These are phyloP conservation scores for Mycteria americana DNA, from an alignment of 2,797 vertebrate genomes.

Conservation along the genomic window DNA sequence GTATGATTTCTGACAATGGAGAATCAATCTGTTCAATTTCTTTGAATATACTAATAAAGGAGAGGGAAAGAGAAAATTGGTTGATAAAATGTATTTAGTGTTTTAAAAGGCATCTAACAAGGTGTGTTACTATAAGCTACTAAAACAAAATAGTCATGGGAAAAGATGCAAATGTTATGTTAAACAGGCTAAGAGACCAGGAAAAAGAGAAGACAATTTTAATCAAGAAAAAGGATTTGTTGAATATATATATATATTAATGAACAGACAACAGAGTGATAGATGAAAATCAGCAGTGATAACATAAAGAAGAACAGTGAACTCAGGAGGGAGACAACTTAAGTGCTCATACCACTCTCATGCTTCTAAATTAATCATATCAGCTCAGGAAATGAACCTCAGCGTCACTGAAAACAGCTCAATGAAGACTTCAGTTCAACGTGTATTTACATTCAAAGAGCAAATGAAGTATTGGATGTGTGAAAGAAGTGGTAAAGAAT, in stretches of 20 bases:
- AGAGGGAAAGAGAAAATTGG: not conserved
- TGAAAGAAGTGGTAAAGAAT: not conserved
- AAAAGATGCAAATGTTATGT: not conserved
- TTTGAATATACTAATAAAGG: not conserved
- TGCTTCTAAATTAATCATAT: conserved; percentile 19
- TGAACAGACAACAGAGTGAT: not conserved
- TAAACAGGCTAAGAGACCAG: not conserved
- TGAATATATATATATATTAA: not conserved
- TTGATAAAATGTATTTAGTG: not conserved
- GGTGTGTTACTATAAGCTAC: not conserved
- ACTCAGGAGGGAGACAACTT: not conserved
- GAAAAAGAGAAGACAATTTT: not conserved
- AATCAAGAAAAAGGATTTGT: not conserved
- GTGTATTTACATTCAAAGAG: not conserved
- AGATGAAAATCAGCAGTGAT: not conserved
- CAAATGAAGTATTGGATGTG: not conserved
- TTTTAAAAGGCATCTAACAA: not conserved
- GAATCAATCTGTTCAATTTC: not conserved
- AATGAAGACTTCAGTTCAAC: not conserved
- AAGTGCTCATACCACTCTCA: not conserved
- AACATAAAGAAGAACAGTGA: not conserved
- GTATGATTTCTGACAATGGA: not conserved
- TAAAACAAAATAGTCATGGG: not conserved
- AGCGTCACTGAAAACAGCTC: not conserved
- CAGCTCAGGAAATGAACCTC: conserved; percentile 26